These are phyloP conservation scores for Xestia xanthographa DNA, from an alignment of 2,888 invertebrate genomes.

Conservation along the genomic window DNA sequence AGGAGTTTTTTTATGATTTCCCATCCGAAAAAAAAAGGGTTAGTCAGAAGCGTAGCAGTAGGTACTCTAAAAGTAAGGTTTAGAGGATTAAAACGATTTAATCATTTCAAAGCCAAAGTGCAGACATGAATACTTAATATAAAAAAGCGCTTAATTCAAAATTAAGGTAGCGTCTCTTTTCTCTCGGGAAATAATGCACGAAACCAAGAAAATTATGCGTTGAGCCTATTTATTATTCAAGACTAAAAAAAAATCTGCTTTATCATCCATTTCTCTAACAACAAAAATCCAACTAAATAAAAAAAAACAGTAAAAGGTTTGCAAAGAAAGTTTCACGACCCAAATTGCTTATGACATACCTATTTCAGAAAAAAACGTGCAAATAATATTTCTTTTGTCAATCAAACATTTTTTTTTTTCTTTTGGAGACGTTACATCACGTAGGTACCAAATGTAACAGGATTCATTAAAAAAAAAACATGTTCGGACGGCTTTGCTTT, in stretches of 20 bases:
- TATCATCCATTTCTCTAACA: neutral
- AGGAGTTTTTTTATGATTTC: too few relatives aligned
- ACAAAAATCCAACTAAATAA: neutral
- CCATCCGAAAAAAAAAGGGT: too few relatives aligned
- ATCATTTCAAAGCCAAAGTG: neutral
- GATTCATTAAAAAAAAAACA: constrained; percentile 14
- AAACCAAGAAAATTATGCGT: neutral
- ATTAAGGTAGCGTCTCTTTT: neutral
- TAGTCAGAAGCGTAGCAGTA: too few relatives aligned
- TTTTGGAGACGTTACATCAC: neutral
- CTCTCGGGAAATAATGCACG: constrained; percentile 1
- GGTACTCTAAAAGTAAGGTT: too few relatives aligned
- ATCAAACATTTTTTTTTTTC: too few relatives aligned
- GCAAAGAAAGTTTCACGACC: too few relatives aligned
- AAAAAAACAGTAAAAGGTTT: neutral
- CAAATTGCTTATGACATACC: constrained; percentile 1
- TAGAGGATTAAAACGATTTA: neutral
- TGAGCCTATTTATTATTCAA: neutral
- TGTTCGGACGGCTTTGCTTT: neutral
- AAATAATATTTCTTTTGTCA: too few relatives aligned
- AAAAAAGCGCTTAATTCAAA: neutral
- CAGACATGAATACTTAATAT: neutral
- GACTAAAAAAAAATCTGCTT: neutral
- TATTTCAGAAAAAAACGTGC: neutral
- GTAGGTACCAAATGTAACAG: neutral